Evolutionary conservation across 2,888 invertebrate genomes (phyloP).

Genomic region (Barypeithes pellucidus): DNA sequence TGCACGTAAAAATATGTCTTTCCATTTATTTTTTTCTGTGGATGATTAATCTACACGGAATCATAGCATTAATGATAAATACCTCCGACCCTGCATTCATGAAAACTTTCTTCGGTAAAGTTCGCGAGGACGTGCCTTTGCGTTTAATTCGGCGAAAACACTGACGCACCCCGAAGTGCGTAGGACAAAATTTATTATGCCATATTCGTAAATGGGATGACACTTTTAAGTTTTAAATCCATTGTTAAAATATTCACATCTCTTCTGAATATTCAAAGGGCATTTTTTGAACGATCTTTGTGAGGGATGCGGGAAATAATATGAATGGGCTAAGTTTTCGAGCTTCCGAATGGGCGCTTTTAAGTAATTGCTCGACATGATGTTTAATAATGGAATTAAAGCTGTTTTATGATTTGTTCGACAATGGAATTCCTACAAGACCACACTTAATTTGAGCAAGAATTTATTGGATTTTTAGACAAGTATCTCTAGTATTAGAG

Average conservation of each 20-base stretch:
- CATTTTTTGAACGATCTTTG: constrained; percentile 36
- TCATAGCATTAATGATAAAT: neutral
- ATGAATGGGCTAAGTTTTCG: constrained; percentile 47
- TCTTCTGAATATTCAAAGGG: constrained; percentile 38
- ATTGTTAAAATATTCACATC: constrained; percentile 38
- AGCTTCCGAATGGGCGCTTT: constrained; percentile 29
- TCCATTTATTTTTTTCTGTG: too few relatives aligned
- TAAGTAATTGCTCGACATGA: constrained; percentile 49
- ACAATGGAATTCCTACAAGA: constrained; percentile 26
- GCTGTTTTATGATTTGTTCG: constrained; percentile 41
- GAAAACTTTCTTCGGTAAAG: constrained; percentile 29
- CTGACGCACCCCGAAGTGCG: constrained; percentile 41
- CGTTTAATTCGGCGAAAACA: constrained; percentile 38
- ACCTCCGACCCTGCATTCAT: neutral
- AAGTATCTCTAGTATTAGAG: too few relatives aligned
- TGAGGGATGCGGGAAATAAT: constrained; percentile 36
- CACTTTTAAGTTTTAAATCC: constrained; percentile 40
- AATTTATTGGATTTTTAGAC: neutral
- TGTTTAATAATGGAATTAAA: constrained; percentile 48
- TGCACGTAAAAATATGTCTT: too few relatives aligned
- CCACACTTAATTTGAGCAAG: neutral
- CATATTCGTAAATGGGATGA: constrained; percentile 37
- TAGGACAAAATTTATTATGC: constrained; percentile 44
- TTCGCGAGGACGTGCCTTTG: constrained; percentile 34
- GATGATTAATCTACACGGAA: too few relatives aligned